phyloP scores from a whole-genome alignment of 1,140 invertebrate species.

The Nylanderia fulva region DNA sequence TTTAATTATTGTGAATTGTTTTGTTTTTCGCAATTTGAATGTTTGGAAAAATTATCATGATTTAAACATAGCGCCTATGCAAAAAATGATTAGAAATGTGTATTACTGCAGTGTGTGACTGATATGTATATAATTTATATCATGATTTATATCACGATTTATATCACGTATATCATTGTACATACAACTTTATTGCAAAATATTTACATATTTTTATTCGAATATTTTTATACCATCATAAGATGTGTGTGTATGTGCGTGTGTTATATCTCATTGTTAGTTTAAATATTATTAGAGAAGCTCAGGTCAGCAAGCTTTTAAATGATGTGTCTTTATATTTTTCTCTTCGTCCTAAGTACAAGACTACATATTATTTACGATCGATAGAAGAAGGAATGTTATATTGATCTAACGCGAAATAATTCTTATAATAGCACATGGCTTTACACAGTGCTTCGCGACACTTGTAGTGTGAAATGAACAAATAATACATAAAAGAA shows the following conservation, averaged over 20 bases:
- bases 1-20: background rate
- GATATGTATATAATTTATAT: no score
- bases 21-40: background rate
- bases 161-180: background rate
- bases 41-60: background rate
- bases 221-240: background rate
- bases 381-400: conserved; percentile 23
- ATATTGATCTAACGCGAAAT: conserved; percentile 43
- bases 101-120: background rate
- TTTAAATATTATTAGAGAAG: conserved; percentile 50
- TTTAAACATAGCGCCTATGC: background rate
- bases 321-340: background rate
- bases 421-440: conserved; percentile 40
- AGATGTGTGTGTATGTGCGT: no score
- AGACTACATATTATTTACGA: conserved; percentile 38
- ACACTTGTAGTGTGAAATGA: background rate
- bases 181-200: background rate
- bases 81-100: background rate
- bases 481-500: conserved; percentile 28
- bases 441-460: background rate
- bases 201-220: background rate
- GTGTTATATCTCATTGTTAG: background rate
- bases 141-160: background rate
- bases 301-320: conserved; percentile 47
- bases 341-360: background rate